These are phyloP conservation scores for Ophioninae sp. DNA, from an alignment of 2,888 invertebrate genomes.

Conservation along the genomic window DNA sequence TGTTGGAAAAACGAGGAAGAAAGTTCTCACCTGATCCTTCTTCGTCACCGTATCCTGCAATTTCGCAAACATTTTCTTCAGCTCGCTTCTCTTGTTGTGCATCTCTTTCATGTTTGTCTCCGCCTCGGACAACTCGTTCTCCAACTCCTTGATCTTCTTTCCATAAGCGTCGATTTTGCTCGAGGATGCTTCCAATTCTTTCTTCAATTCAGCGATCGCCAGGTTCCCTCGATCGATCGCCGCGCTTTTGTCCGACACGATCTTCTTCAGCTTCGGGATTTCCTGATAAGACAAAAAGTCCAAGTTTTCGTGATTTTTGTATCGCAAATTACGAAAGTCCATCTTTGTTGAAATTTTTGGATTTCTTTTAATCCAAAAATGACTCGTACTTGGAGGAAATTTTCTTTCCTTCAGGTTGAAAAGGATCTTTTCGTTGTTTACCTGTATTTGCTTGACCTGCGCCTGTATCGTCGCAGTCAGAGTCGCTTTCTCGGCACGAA, in stretches of 20 bases:
- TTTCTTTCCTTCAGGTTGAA: too few relatives aligned
- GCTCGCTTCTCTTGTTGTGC: conserved; percentile 64
- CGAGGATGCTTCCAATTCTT: conserved; percentile 68
- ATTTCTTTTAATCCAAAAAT: neutral
- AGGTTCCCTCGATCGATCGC: conserved; percentile 66
- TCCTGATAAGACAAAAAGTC: conserved; percentile 65
- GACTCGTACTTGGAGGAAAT: neutral
- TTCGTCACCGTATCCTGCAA: conserved; percentile 71
- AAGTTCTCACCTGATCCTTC: conserved; percentile 71
- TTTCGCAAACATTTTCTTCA: conserved; percentile 65
- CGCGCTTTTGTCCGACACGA: conserved; percentile 72
- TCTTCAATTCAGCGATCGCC: conserved; percentile 59
- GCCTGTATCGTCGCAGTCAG: conserved; percentile 70
- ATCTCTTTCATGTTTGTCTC: conserved; percentile 63
- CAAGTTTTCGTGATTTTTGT: neutral
- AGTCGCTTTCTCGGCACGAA: conserved; percentile 76
- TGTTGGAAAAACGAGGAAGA: neutral
- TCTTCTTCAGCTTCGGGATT: conserved; percentile 73
- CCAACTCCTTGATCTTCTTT: conserved; percentile 67
- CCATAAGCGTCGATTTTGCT: conserved; percentile 66
- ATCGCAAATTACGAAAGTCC: neutral
- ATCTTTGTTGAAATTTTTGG: neutral
- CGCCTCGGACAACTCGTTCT: conserved; percentile 61
- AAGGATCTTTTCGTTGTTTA: conserved; percentile 43
- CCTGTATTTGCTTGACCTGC: conserved; percentile 38